A percentile compares a stretch with the other conserved stretches of the same genome.
These are phyloP conservation scores for Caenorhabditis becei DNA, from an alignment of 2,888 invertebrate species.

Conservation along the genomic window DNA sequence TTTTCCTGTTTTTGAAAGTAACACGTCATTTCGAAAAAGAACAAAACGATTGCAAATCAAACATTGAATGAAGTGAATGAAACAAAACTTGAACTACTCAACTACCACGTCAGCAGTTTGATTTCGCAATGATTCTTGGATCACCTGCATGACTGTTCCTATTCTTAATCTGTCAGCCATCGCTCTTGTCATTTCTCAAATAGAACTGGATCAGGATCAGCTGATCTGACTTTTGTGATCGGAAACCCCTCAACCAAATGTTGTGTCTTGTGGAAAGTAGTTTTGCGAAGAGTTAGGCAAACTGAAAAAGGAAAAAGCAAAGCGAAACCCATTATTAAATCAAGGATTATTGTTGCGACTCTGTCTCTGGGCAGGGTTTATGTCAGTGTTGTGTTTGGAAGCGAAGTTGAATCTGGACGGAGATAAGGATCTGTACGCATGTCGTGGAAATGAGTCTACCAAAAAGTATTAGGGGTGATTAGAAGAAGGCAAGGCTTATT, in stretches of 20 bases:
- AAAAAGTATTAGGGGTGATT: slow-evolving; percentile 64
- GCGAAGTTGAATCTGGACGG: slow-evolving; percentile 36
- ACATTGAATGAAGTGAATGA: neutral
- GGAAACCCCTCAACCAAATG: neutral
- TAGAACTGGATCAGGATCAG: no score
- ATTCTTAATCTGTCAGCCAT: no score
- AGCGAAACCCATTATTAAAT: slow-evolving; percentile 57
- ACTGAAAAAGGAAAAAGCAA: slow-evolving; percentile 13
- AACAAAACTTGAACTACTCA: neutral
- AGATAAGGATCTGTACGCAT: slow-evolving; percentile 63
- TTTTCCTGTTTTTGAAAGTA: slow-evolving; percentile 48
- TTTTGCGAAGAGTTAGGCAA: neutral
- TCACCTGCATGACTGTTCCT: no score
- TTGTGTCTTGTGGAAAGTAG: neutral
- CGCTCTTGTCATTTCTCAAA: no score
- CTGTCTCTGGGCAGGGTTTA: slow-evolving; percentile 33
- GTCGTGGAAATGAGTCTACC: slow-evolving; percentile 61
- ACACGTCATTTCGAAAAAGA: neutral
- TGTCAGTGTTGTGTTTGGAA: slow-evolving; percentile 43
- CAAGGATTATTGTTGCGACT: slow-evolving; percentile 55
- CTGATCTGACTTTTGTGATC: neutral
- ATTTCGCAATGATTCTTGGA: no score
- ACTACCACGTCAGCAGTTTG: neutral
- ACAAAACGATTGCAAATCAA: no score
- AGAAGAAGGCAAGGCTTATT: slow-evolving; percentile 54